Evolutionary conservation across 2,888 invertebrate species (phyloP).

Genomic region (Hoplodrina ambigua): DNA sequence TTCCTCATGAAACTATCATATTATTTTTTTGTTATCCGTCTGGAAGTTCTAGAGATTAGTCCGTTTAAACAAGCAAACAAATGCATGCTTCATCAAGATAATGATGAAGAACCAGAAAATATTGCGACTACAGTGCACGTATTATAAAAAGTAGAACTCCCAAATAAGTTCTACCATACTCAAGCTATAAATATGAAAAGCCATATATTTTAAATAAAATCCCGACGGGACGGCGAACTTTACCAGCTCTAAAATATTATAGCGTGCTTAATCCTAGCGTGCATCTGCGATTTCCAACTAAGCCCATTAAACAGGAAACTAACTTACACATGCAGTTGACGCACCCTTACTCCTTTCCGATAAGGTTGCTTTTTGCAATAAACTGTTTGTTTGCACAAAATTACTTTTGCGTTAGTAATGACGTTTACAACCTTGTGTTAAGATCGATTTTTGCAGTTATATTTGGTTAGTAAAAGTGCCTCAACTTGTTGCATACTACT

Average conservation of each 20-base stretch:
- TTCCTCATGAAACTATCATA: too few relatives aligned
- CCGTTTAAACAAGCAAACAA: too few relatives aligned
- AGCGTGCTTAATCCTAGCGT: conserved; percentile 57
- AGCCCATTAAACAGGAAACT: conserved; percentile 59
- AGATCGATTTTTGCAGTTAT: conserved; percentile 14
- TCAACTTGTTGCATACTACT: conserved; percentile 62
- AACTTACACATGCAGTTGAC: conserved; percentile 29
- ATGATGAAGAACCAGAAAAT: too few relatives aligned
- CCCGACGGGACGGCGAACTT: conserved; percentile 35
- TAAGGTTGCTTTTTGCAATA: conserved; percentile 37
- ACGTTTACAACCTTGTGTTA: conserved; percentile 4
- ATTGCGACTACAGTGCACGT: neutral
- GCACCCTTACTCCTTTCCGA: conserved; percentile 3
- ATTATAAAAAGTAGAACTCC: conserved; percentile 15
- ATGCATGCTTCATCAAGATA: too few relatives aligned
- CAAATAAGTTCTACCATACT: conserved; percentile 28
- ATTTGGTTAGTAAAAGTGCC: neutral
- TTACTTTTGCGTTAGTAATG: conserved; percentile 19
- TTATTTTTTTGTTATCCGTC: too few relatives aligned
- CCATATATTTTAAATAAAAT: conserved; percentile 46
- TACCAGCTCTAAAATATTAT: conserved; percentile 59
- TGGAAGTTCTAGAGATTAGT: too few relatives aligned
- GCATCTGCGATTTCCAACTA: conserved; percentile 62
- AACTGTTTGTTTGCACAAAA: neutral
- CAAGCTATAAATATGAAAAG: conserved; percentile 45